Evolutionary conservation across 2,797 vertebrate species (phyloP), one percentile per base, ranked within the genome.

Genomic region (Hippopotamyrus pictus): DNA sequence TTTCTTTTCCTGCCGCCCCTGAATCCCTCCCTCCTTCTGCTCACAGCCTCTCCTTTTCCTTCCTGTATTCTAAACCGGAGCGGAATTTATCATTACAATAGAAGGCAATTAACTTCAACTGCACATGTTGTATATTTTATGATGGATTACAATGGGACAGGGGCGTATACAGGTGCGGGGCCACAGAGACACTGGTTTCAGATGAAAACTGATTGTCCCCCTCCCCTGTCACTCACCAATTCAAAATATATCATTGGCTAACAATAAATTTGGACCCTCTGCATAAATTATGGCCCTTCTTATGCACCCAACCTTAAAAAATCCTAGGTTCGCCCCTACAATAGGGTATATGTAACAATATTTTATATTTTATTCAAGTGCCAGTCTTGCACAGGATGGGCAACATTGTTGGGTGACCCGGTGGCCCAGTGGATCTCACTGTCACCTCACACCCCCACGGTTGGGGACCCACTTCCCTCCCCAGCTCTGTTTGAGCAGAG

Each of bases 1-100:
- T 88, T 90, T 89, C 90, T 65, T 88, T 62, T 65, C 73, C 88
- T 73, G 22, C 57, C 69, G 12, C 12, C 33, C 17, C 33, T 3
- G n/a, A 65, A 25, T 48, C 86, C 73, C 44, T 90, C 65, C 33
- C 69, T 88, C n/a, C 89, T 19, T 88, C 69, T 33, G 25, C 51
- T 88, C 65, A 25, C 5, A 87, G 59, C 14, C 44, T 88, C 88
- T 86, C 50, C n/a, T 37, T 83, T 59, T 90, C 83, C 29, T 12
- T 53, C 69, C 19, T 59, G 29, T 57, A n/a, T 17, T 44, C 29
- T 14, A 76, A 37, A 76, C 33, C 1, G 3, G 12, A 73, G 29
- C 12, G 1, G 29, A 37, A 17, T 41, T 37, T 41, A 37, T 37
- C 69, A 76, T 76, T 37, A 76, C 25, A 76, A 17, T 76, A 37